A percentile compares a stretch with the other conserved stretches of the same genome.
Conservation (phyloP, 2,888 invertebrate genomes). For the Branchellion lobata region DNA sequence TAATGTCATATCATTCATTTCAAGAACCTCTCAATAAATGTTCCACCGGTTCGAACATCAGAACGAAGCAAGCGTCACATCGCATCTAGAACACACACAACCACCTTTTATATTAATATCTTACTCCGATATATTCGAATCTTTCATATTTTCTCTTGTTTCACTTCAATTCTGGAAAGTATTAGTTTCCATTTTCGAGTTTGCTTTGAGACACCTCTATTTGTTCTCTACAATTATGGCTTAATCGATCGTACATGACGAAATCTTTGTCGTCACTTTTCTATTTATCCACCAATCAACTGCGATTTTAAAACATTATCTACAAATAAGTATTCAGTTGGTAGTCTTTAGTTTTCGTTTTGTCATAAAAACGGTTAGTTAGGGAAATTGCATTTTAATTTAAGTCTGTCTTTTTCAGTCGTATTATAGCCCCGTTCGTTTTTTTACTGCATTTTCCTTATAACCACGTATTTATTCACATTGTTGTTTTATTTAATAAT, state of each 20-base stretch:
- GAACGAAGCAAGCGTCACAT: background rate
- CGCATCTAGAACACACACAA: background rate
- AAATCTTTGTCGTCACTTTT: background rate
- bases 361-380: background rate
- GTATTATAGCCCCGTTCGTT: background rate
- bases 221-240: background rate
- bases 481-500: background rate
- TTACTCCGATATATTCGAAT: background rate
- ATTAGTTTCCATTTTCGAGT: background rate
- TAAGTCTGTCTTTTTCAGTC: background rate
- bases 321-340: background rate
- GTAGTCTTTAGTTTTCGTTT: background rate
- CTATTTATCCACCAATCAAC: background rate
- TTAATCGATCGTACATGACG: background rate
- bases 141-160: background rate
- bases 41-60: background rate
- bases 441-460: background rate
- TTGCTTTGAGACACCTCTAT: background rate
- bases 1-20: constrained; percentile 15
- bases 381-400: background rate
- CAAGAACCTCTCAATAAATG: background rate
- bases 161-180: background rate
- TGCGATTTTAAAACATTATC: background rate
- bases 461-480: background rate
- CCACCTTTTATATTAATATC: background rate